Evolutionary conservation across 2,797 vertebrate genomes (phyloP).

Genomic region (Pseudotriccus pelzelni): DNA sequence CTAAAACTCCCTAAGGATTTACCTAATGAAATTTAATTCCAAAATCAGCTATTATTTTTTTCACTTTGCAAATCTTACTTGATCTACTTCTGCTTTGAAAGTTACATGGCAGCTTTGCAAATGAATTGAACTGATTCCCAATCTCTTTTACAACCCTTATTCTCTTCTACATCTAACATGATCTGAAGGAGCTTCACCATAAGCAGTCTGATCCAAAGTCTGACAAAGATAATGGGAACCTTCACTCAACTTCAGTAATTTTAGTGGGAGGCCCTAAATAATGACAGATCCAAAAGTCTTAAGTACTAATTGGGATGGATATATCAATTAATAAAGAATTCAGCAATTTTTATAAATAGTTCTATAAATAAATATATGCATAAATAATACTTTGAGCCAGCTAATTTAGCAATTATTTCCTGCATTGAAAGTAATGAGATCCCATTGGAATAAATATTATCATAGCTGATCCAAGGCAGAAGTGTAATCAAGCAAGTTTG

Average conservation of each 20-base stretch:
- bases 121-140: background rate
- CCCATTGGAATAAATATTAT: constrained; percentile 17
- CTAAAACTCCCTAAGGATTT: background rate
- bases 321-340: background rate
- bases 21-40: background rate
- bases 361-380: background rate
- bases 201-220: background rate
- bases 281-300: background rate
- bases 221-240: background rate
- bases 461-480: background rate
- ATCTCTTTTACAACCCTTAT: background rate
- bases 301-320: background rate
- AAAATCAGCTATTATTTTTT: background rate
- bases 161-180: background rate
- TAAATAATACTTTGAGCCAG: background rate
- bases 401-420: constrained; percentile 19
- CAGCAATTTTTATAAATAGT: background rate
- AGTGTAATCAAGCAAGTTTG: background rate
- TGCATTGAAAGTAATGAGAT: constrained; percentile 30
- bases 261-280: background rate
- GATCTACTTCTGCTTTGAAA: background rate
- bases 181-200: background rate
- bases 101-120: background rate
- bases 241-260: background rate
- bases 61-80: background rate